Evolutionary conservation across 2,797 vertebrate genomes (phyloP).

Genomic region (Sciurus vulgaris): DNA sequence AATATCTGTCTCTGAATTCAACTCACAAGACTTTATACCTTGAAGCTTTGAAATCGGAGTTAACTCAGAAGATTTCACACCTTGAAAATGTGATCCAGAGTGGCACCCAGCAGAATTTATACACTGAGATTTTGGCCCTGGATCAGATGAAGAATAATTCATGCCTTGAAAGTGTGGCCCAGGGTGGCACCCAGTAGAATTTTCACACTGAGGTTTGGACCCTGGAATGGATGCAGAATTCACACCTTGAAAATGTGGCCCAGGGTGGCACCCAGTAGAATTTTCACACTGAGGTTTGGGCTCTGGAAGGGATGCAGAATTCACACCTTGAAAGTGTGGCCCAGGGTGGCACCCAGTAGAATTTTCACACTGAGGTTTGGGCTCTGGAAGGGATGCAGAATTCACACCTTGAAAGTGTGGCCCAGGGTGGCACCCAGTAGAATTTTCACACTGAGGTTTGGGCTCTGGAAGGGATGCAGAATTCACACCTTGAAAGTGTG

Average conservation of each 20-base stretch:
- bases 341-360: not conserved
- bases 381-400: not conserved
- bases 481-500: not conserved
- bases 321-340: not conserved
- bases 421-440: not conserved
- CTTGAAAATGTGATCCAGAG: not conserved
- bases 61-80: not conserved
- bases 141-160: not conserved
- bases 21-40: not conserved
- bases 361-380: not conserved
- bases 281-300: not conserved
- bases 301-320: not conserved
- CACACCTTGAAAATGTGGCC: not conserved
- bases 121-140: not conserved
- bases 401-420: not conserved
- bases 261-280: not conserved
- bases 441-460: not conserved
- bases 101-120: not conserved
- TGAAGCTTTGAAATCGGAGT: conserved; percentile 31
- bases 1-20: conserved; percentile 29
- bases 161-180: not conserved
- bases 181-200: not conserved
- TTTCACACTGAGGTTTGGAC: not conserved
- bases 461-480: not conserved
- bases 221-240: not conserved